These are phyloP conservation scores for Hydrotaea diabolus DNA, from an alignment of 2,888 invertebrate genomes.

Conservation along the genomic window DNA sequence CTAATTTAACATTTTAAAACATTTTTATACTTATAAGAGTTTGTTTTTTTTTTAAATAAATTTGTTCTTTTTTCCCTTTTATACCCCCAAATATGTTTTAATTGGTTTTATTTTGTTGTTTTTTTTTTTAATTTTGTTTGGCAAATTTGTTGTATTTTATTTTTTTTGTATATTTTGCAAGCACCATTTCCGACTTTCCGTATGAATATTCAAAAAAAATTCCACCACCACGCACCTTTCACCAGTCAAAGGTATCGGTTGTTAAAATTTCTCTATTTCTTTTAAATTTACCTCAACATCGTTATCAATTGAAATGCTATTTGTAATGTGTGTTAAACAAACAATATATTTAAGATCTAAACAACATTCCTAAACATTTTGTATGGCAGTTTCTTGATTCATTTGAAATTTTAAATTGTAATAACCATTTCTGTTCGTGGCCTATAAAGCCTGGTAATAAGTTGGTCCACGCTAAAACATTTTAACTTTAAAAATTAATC, in stretches of 20 bases:
- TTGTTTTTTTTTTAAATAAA: constrained; percentile 18
- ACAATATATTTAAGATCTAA: too few species aligned
- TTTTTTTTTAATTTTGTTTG: constrained; percentile 7
- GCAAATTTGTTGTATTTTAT: constrained; percentile 23
- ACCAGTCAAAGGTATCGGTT: not conserved
- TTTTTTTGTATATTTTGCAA: not conserved
- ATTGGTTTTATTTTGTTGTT: constrained; percentile 11
- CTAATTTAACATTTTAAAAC: constrained; percentile 26
- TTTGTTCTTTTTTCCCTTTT: constrained; percentile 34
- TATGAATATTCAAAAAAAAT: not conserved
- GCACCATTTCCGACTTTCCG: constrained; percentile 14
- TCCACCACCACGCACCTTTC: not conserved
- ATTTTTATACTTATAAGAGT: constrained; percentile 46
- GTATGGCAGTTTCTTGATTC: too few species aligned
- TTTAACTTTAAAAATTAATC: too few species aligned
- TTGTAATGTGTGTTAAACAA: too few species aligned
- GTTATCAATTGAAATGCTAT: too few species aligned
- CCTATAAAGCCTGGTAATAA: too few species aligned
- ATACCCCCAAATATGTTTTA: constrained; percentile 1
- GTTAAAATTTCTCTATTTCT: not conserved
- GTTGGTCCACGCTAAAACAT: too few species aligned
- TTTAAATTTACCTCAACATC: too few species aligned
- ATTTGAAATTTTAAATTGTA: too few species aligned
- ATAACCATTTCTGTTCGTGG: too few species aligned
- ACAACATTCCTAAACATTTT: too few species aligned